Evolutionary conservation across 2,797 vertebrate genomes (phyloP).

Genomic region (Phaenicophaeus curvirostris): DNA sequence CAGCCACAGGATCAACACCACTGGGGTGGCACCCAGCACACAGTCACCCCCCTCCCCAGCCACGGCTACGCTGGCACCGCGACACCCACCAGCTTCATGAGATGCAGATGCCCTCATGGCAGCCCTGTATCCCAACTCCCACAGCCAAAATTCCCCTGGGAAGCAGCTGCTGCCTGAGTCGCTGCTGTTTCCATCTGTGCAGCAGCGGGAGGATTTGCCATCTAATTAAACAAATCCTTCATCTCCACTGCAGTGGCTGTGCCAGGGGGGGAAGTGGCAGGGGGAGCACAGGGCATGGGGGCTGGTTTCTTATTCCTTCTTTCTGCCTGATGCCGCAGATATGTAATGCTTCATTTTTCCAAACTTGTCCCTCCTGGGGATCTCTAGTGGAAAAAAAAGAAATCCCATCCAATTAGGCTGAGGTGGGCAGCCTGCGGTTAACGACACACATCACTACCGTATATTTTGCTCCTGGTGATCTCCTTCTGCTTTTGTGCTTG

Average conservation of each 20-base stretch:
- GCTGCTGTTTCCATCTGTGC: not conserved
- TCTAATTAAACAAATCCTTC: not conserved
- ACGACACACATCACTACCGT: not conserved
- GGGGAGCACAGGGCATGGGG: not conserved
- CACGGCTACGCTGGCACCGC: fast-evolving
- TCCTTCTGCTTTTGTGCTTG: not conserved
- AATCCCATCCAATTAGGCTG: not conserved
- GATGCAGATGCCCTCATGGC: not conserved
- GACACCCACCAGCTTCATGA: not conserved
- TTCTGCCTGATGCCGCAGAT: not conserved
- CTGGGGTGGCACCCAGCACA: fast-evolving
- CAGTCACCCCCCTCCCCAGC: not conserved
- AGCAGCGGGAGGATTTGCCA: not conserved
- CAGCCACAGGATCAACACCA: not conserved
- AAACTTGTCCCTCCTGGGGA: not conserved
- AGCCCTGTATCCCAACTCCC: fast-evolving
- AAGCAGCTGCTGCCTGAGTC: not conserved
- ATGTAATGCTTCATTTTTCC: not conserved
- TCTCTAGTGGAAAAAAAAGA: not conserved
- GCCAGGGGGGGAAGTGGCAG: not conserved
- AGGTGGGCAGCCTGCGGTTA: not conserved
- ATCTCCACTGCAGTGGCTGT: not conserved
- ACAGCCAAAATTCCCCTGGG: not conserved
- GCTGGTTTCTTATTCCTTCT: not conserved
- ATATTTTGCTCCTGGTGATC: not conserved